Evolutionary conservation across 2,113 vertebrate species (phyloP), one percentile per base, ranked within the genome.

Genomic region (Poeciliopsis retropinna): DNA sequence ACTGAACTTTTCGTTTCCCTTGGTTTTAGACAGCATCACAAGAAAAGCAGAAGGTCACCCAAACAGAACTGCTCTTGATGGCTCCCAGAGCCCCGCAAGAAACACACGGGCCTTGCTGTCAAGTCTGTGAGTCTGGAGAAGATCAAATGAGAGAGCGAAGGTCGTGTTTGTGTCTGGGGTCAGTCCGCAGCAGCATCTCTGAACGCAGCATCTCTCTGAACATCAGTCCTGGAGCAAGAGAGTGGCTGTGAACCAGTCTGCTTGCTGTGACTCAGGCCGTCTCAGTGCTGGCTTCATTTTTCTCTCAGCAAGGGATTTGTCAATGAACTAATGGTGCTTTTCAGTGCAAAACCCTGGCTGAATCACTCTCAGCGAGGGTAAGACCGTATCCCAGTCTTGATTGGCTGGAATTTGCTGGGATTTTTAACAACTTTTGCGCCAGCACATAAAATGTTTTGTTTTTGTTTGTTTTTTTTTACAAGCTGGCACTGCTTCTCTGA

Each of bases 401-500:
- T 74, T 83, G 80, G 85, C 86, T 74, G 57, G 31, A 73, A 72
- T 86, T 88, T 88, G 85, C 74, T 79, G 72, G 60, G 62, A 64
- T 69, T 81, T 37, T 85, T 75, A 84, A 88, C 65, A 79, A 57
- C 77, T 79, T n/a, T 77, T 76, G 87, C 82, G 71, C 89, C 77
- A 81, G 57, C 63, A 63, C 76, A 51, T 91, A 91, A 89, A 90
- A 37, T 37, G 34, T 37, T 37, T 11, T 37, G 11, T 12, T 37
- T 37, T 37, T 11, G 5, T 32, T 32, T 32, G 5, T 32, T 32
- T 32, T 32, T 78, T 91, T 92, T 87, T 87, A 89, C 67, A 84
- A 89, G 83, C 78, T 89, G 72, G 79, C 47, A 70, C 80, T 68
- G 67, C 75, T 76, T 84, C 80, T 91, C 80, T 88, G 75, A 86